These are phyloP conservation scores for Lepisosteus oculatus DNA, from an alignment of 2,113 vertebrate genomes.

Conservation along the genomic window DNA sequence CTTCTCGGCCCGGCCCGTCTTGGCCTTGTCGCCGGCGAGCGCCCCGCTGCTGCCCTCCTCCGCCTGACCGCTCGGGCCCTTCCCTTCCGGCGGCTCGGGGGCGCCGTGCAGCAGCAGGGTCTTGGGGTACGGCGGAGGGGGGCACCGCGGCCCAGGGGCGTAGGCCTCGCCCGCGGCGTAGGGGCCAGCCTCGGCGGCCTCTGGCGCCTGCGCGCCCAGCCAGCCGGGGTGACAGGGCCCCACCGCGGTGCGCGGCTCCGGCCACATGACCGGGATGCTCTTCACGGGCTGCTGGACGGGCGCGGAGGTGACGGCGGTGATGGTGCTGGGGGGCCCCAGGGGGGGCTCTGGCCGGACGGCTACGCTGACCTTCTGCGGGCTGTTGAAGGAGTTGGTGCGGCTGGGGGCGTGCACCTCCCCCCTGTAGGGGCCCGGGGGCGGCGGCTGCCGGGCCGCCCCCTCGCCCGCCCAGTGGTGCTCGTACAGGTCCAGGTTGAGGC, in stretches of 20 bases:
- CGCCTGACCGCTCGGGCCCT: conserved; percentile 48
- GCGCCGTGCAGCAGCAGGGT: conserved; percentile 72
- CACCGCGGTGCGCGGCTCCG: conserved; percentile 93
- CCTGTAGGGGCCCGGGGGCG: conserved; percentile 76
- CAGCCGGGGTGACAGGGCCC: conserved; percentile 91
- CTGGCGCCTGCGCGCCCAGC: conserved; percentile 72
- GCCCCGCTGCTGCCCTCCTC: conserved; percentile 49
- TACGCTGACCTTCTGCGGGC: conserved; percentile 71
- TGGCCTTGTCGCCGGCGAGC: conserved; percentile 72
- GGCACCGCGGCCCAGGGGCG: conserved; percentile 80
- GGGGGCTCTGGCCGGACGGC: conserved; percentile 73
- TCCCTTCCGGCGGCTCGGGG: conserved; percentile 68
- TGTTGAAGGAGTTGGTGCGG: conserved; percentile 92
- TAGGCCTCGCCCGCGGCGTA: conserved; percentile 70
- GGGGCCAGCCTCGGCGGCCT: conserved; percentile 70
- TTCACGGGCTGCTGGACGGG: conserved; percentile 94
- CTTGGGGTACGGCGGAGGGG: conserved; percentile 90
- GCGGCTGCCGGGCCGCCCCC: conserved; percentile 66
- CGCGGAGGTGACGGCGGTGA: conserved; percentile 87
- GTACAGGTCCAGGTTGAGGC: conserved; percentile 88
- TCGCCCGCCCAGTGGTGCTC: conserved; percentile 83
- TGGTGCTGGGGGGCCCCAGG: conserved; percentile 80
- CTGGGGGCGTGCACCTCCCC: conserved; percentile 78
- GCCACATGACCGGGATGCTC: conserved; percentile 92
- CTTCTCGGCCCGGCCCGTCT: conserved; percentile 75